Evolutionary conservation across 2,113 vertebrate genomes (phyloP).

Genomic region (Craseonycteris thonglongyai): DNA sequence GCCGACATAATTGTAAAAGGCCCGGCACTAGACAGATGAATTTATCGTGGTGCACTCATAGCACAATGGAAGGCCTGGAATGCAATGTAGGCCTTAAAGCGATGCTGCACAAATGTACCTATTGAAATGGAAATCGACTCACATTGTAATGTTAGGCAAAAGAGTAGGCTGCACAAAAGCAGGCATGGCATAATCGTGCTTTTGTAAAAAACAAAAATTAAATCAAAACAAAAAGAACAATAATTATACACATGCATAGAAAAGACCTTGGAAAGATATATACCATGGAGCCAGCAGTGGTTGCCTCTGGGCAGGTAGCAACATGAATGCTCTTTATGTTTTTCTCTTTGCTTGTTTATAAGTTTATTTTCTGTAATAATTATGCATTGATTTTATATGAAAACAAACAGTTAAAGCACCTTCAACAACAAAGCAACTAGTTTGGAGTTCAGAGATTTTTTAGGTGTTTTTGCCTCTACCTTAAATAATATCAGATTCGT

Average conservation of each 20-base stretch:
- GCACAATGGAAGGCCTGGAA: not conserved
- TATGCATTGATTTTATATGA: conserved; percentile 48
- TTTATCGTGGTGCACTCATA: not conserved
- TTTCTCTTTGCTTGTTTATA: conserved; percentile 28
- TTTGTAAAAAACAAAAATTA: conserved; percentile 8
- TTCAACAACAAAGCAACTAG: conserved; percentile 38
- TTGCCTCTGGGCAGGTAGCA: not conserved
- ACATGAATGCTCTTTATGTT: not conserved
- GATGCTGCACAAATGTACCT: not conserved
- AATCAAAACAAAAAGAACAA: conserved; percentile 6
- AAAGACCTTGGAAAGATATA: not conserved
- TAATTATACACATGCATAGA: not conserved
- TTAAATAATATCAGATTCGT: conserved; percentile 7
- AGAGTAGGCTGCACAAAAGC: not conserved
- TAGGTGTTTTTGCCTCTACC: conserved; percentile 1
- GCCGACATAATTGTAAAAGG: not conserved
- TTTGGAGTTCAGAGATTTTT: conserved; percentile 40
- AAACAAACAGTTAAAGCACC: conserved; percentile 2
- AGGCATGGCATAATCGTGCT: not conserved
- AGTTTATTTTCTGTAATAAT: conserved; percentile 53
- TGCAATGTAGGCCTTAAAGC: not conserved
- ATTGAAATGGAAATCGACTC: conserved; percentile 43
- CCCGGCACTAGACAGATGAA: not conserved
- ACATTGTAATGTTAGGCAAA: conserved; percentile 2
- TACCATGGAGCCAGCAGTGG: not conserved